Base-by-base conservation (phyloP, 2,113 vertebrate species). In the Danionella cerebrum region DNA sequence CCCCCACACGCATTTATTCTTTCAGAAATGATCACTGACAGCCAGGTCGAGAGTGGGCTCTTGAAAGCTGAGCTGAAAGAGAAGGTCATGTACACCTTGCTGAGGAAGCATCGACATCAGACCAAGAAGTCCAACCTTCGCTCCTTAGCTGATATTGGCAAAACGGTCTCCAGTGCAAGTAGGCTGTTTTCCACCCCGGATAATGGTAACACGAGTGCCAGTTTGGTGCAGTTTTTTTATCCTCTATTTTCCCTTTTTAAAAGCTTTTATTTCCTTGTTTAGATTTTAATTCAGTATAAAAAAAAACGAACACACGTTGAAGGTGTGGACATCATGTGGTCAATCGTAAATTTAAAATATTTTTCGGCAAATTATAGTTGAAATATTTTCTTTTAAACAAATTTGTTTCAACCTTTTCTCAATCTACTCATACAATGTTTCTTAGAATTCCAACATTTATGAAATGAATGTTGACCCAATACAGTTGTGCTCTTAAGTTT, bases 121-220 rank as follows among this genome's bases (percentile, higher is more conserved):
- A 98, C 96, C 77, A 99, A 99, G 90, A 99, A 99, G 73, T 98
- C 95, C 79, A 98, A 97, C 85, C 92, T 98, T 51, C 95, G 95
- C 25, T 98, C 96, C 0, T 84, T 98, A 87, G 94, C 95, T 4
- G 95, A 98, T 87, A 98, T 98, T 2, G 95, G 95, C 72, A 98
- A 94, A 88, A 98, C 95, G n/a, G 95, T 98, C 84, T 98, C 96
- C 87, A 95, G 93, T 89, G 95, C 96, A 93, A 97, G 96, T 94
- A 94, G 94, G 92, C 93, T 96, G 93, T 98, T 97, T 92, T 85
- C 92, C 91, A 94, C 87, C 91, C 91, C 88, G 53, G 94, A 98
- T 78, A 95, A 95, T 84, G 94, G 93, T 97, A 97, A 96, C 91
- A 85, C 86, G 86, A 88, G 83, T 87, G 88, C 87, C 84, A 74